A percentile compares a stretch with the other conserved stretches of the same genome.
Evolutionary conservation across 2,797 vertebrate species (phyloP).

Genomic region (Odontamblyopus rebecca): DNA sequence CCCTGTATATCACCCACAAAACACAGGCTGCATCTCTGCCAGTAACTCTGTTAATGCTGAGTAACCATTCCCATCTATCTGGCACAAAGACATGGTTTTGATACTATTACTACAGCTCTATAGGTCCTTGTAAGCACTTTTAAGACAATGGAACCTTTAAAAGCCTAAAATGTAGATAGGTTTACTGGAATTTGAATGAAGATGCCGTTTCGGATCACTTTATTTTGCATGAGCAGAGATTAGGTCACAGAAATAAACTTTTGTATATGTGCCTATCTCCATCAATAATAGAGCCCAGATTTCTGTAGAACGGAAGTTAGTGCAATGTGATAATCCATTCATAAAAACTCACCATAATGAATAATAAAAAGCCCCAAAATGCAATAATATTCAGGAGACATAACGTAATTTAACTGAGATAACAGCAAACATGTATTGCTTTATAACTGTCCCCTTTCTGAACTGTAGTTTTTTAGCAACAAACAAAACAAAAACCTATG

Average conservation of each 20-base stretch:
- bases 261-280: neutral
- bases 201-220: neutral
- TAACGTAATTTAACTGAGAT: no score
- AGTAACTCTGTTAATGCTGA: constrained; percentile 5
- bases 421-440: no score
- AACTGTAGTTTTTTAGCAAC: neutral
- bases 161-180: neutral
- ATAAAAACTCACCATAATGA: neutral
- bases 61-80: neutral
- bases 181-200: neutral
- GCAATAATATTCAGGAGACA: neutral
- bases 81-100: neutral
- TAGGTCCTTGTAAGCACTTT: neutral
- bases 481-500: neutral
- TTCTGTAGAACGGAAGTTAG: neutral
- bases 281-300: neutral
- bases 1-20: constrained; percentile 5
- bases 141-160: neutral
- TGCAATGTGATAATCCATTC: neutral
- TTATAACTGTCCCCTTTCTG: neutral
- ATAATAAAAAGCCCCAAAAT: neutral
- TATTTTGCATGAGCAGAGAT: neutral
- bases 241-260: neutral
- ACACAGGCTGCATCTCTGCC: neutral
- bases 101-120: neutral